Conservation (phyloP, 2,797 vertebrate genomes). For the Rhinichthys osculus region DNA sequence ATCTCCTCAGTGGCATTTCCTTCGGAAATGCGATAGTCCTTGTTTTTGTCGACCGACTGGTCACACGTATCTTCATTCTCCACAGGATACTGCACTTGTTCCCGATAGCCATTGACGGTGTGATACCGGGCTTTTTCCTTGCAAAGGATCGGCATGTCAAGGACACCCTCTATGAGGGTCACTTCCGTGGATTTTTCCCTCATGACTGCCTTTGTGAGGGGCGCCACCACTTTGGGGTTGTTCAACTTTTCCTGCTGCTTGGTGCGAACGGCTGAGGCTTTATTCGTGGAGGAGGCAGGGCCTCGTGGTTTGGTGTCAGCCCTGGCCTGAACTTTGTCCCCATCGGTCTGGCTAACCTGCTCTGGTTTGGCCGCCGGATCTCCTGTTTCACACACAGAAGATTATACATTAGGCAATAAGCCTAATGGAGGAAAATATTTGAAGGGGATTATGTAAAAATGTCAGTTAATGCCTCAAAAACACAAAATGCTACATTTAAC, state of each 20-base stretch:
- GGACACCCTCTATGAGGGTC: constrained; percentile 66
- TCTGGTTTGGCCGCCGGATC: constrained; percentile 85
- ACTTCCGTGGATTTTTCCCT: constrained; percentile 71
- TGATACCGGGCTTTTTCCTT: constrained; percentile 57
- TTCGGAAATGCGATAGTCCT: constrained; percentile 81
- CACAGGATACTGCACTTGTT: constrained; percentile 46
- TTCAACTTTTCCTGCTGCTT: constrained; percentile 57
- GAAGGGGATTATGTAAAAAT: constrained; percentile 65
- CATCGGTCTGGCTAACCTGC: constrained; percentile 85
- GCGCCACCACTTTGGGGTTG: constrained; percentile 41
- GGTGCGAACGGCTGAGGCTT: constrained; percentile 68
- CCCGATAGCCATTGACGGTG: constrained; percentile 49
- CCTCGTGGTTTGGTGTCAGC: constrained; percentile 82
- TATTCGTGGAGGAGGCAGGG: constrained; percentile 76
- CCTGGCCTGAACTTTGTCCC: constrained; percentile 87
- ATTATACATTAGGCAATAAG: constrained; percentile 71
- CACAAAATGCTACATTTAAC: constrained; percentile 27
- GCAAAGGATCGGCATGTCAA: constrained; percentile 26
- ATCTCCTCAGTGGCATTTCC: constrained; percentile 85
- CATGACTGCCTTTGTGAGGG: constrained; percentile 68
- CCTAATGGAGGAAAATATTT: constrained; percentile 29
- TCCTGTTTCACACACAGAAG: constrained; percentile 74
- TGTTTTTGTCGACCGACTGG: constrained; percentile 59
- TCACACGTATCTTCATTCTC: constrained; percentile 48
- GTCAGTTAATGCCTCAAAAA: constrained; percentile 56